These are phyloP conservation scores for Polylopha cassiicola DNA, from an alignment of 2,888 invertebrate species.

Conservation along the genomic window DNA sequence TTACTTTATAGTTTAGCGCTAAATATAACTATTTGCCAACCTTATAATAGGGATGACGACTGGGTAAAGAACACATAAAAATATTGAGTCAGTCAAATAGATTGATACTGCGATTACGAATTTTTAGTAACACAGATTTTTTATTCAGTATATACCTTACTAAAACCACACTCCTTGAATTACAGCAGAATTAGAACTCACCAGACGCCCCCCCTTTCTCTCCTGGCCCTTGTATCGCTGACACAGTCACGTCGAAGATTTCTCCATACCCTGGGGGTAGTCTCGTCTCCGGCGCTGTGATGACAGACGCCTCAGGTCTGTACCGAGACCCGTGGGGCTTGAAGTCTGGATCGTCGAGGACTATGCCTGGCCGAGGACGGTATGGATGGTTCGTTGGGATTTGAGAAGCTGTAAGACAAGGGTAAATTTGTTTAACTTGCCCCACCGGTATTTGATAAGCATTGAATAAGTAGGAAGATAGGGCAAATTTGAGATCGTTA, in stretches of 20 bases:
- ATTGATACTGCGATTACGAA: too few relatives aligned
- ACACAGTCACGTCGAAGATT: conserved; percentile 92
- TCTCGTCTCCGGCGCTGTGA: conserved; percentile 63
- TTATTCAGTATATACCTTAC: too few relatives aligned
- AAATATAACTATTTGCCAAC: too few relatives aligned
- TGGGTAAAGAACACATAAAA: too few relatives aligned
- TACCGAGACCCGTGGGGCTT: conserved; percentile 79
- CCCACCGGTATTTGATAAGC: too few relatives aligned
- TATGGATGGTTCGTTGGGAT: conserved; percentile 79
- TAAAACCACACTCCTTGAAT: not conserved
- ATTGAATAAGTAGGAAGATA: too few relatives aligned
- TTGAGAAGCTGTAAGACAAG: conserved; percentile 48
- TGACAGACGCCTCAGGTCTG: conserved; percentile 56
- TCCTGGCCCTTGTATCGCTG: conserved; percentile 90
- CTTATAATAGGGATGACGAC: too few relatives aligned
- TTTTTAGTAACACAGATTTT: too few relatives aligned
- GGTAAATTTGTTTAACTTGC: not conserved
- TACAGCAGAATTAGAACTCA: conserved; percentile 28
- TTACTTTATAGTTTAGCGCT: too few relatives aligned
- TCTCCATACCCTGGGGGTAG: conserved; percentile 81
- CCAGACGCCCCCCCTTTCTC: conserved; percentile 68
- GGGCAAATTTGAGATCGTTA: too few relatives aligned
- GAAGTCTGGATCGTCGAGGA: conserved; percentile 89
- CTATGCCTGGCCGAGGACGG: conserved; percentile 89
- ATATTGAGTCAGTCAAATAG: too few relatives aligned